Conservation (phyloP, 2,113 vertebrate species). For the Cercocebus atys region DNA sequence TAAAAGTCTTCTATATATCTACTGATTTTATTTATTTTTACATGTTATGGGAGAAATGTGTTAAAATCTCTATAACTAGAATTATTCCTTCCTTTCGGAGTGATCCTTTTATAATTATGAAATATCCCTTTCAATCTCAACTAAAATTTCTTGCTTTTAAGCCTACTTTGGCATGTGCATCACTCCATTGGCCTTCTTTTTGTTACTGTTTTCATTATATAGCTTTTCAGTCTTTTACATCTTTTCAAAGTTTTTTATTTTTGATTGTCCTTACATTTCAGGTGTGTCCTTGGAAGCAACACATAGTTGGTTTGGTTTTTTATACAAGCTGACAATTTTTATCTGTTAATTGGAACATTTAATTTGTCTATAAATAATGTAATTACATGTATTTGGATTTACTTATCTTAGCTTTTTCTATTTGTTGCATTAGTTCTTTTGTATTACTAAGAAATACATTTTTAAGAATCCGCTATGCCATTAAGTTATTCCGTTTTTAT, state of each 20-base stretch:
- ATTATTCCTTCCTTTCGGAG: not conserved
- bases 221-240: not conserved
- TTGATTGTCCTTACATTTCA: not conserved
- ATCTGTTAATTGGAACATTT: not conserved
- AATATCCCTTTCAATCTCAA: not conserved
- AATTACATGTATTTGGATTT: not conserved
- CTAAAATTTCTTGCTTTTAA: not conserved
- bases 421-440: not conserved
- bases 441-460: not conserved
- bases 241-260: not conserved
- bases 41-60: not conserved
- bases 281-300: not conserved
- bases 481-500: not conserved
- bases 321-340: not conserved
- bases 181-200: not conserved
- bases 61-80: not conserved
- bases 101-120: not conserved
- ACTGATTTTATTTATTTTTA: not conserved
- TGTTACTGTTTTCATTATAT: not conserved
- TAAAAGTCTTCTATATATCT: not conserved
- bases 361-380: not conserved
- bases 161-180: not conserved
- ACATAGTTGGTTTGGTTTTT: not conserved
- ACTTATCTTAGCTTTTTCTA: not conserved
- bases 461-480: not conserved